Base-by-base conservation (phyloP, 2,888 invertebrate genomes). In the Lasioglossum pauxillum region DNA sequence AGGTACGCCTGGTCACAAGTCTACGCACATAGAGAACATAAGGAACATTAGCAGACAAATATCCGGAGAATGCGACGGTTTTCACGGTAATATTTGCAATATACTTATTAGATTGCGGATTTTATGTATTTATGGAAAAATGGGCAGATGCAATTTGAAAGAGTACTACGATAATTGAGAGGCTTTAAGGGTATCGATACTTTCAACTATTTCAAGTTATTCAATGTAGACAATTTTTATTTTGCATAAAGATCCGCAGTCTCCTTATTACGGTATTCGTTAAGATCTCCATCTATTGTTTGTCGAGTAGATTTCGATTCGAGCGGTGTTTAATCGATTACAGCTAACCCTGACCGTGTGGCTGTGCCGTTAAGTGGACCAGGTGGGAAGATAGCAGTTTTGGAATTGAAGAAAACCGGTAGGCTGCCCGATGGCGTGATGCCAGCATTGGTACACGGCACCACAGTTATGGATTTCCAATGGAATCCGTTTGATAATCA, bases 31-130 rank as follows among this genome's bases (percentile, higher is more conserved):
- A 89, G 99, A 99, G 93, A 99, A 99, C 93, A 96, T 99, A 85
- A 97, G 98, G 85, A 98, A 98, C 93, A 96, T 99, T 69, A 98
- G 98, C 94, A 96, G 98, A 74, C 99, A 98, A 94, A 97, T 99
- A 92, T 98, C 99, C 0, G 98, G 99, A 1, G 99, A 99, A 95
- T 98, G 99, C 95, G 98, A 99, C 94, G 98, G 98, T 53, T 98
- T 99, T 94, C 98, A 98, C 95, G 98, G 98, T 98, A 95, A 96
- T 71, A 46, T 57, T 57, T 57, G 12, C 10, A 57, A 5, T n/a
- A n/a, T 12, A n/a, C 1, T 23, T 53, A 3, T 57, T 57, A 12
- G 57, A n/a, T 23, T n/a, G n/a, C 57, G 12, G 57, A 57, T 23
- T n/a, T n/a, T 57, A 57, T 57, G n/a, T 19, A 49, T 49, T 49